Base-by-base conservation (phyloP, 2,797 vertebrate species). In the Aldrovandia affinis region DNA sequence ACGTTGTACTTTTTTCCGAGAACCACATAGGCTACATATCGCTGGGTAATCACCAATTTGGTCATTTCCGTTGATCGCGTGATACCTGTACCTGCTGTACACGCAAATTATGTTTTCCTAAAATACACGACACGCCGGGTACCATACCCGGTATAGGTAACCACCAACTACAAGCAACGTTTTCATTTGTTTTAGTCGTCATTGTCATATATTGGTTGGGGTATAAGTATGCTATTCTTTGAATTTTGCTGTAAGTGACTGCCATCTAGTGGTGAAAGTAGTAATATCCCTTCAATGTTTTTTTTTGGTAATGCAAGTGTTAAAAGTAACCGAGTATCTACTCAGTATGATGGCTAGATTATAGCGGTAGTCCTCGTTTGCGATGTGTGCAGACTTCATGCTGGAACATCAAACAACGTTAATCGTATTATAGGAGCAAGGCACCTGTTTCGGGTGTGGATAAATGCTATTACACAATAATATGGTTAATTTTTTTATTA, bases 181-280 rank as follows among this genome's bases (percentile, higher is more conserved):
- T n/a, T n/a, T n/a, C n/a, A n/a, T n/a, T 52, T 4, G 50, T 52
- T 52, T 12, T 52, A 12, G 4, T 52, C 4, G 4, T 52, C 50
- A 52, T 12, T 52, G 50, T n/a, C n/a, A n/a, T n/a, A n/a, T n/a
- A n/a, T n/a, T n/a, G n/a, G n/a, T n/a, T n/a, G n/a, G n/a, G n/a
- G n/a, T n/a, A n/a, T n/a, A 20, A 57, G 2, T 14, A 57, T 57
- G 18, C 55, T 3, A 44, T 18, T 42, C 20, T 10, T 5, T 63
- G 22, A 2, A 25, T 75, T 75, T 44, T 42, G 36, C 20, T 42
- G 65, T 70, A 75, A 44, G 8, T n/a, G 36, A 75, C n/a, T 81
- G 84, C 68, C 84, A 81, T 81, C 84, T 85, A 85, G 84, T 81
- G 84, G 68, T 39, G 0, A n/a, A 28, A 25, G n/a, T 75, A 33